A percentile compares a stretch with the other conserved stretches of the same genome.
Evolutionary conservation across 2,888 invertebrate genomes (phyloP).

Genomic region (Aethes cnicana): DNA sequence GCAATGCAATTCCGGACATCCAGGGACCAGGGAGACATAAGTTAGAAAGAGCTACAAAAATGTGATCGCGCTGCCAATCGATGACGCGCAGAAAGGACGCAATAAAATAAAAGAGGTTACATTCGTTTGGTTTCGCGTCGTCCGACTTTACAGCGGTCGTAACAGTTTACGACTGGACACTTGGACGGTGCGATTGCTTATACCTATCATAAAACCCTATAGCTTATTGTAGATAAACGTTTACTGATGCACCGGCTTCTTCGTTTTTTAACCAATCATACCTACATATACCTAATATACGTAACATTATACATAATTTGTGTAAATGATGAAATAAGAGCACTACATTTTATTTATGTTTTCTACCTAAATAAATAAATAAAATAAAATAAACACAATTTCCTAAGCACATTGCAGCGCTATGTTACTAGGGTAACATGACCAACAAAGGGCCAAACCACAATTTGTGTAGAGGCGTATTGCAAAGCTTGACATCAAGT

Average conservation of each 20-base stretch:
- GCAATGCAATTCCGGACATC: no score
- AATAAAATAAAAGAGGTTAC: conserved; percentile 17
- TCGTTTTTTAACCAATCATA: no score
- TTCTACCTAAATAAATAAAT: no score
- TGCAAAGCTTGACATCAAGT: not conserved
- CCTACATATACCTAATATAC: no score
- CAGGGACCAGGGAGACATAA: not conserved
- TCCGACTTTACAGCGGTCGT: conserved; percentile 27
- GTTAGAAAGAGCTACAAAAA: conserved; percentile 7
- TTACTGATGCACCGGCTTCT: not conserved
- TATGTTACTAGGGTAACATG: not conserved
- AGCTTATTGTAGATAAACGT: conserved; percentile 9
- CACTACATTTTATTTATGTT: no score
- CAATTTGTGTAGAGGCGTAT: not conserved
- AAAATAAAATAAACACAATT: not conserved
- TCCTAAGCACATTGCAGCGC: not conserved
- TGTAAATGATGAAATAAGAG: no score
- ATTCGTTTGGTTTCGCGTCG: conserved; percentile 14
- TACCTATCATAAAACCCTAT: conserved; percentile 7
- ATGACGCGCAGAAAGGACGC: conserved; percentile 8
- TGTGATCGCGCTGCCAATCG: conserved; percentile 1
- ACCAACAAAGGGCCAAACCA: not conserved
- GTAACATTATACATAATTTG: no score
- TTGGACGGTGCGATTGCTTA: conserved; percentile 19
- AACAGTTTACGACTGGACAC: conserved; percentile 23